Percentiles rank a stretch among this genome's conserved stretches.
Conservation (phyloP, 2,797 vertebrate genomes). For the Dendrocincla tyrannina region DNA sequence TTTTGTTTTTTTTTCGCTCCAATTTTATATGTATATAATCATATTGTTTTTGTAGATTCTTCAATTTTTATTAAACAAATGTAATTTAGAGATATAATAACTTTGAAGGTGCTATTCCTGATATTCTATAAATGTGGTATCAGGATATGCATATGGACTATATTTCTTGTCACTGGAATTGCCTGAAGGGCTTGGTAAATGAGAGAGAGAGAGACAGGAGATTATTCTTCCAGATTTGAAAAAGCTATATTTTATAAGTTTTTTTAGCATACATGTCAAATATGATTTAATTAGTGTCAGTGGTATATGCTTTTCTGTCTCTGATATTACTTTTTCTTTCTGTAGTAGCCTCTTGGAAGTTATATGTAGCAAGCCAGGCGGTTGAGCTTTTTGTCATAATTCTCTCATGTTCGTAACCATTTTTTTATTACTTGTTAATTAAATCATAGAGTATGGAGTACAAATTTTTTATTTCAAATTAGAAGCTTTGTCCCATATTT, state of each 20-base stretch:
- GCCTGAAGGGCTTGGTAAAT: neutral
- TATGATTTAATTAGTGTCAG: neutral
- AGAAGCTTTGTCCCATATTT: neutral
- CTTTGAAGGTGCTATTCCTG: neutral
- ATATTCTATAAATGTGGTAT: neutral
- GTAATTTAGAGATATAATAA: neutral
- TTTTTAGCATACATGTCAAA: neutral
- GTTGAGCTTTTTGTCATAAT: neutral
- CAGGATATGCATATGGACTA: neutral
- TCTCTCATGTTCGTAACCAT: neutral
- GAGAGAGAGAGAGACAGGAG: neutral
- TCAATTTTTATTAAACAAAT: neutral
- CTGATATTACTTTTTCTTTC: neutral
- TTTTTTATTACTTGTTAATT: neutral
- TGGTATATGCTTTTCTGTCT: neutral
- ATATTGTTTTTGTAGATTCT: neutral
- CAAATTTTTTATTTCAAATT: neutral
- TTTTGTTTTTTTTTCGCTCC: neutral
- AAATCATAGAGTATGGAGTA: neutral
- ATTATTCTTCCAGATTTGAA: neutral
- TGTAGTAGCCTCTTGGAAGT: neutral
- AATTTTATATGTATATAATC: neutral
- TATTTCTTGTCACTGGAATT: neutral
- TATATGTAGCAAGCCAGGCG: neutral
- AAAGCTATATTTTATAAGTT: neutral